Evolutionary conservation across 2,797 vertebrate species (phyloP), one percentile per base, ranked within the genome.

Genomic region (Austrolebias charrua): DNA sequence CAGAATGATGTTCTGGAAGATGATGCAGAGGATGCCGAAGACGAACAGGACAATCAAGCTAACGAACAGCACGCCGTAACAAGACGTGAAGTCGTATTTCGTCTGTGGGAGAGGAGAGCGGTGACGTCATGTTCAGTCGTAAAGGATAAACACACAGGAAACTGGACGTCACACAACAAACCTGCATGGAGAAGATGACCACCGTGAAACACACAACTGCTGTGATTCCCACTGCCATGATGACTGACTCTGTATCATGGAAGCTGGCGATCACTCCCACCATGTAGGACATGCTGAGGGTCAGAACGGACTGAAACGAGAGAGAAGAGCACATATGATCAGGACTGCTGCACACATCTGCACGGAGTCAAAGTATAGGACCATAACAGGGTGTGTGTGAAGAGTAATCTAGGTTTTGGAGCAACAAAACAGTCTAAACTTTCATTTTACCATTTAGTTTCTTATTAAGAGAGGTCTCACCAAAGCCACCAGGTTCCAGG

Each of bases 201-300:
- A 97, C 95, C 0, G 94, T 92, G 76, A 96, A 97, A 91, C 96
- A 97, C 66, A 97, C 96, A 0, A 89, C 82, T 0, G 92, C 91
- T 1, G 96, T 98, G 86, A 98, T 97, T 69, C 96, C 96, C 31
- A 97, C 92, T 0, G 96, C 96, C 91, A 97, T 96, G 85, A 98
- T 89, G 54, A 97, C 96, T 0, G 94, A 84, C 0, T 98, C 94
- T 0, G 95, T 96, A 42, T 95, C 46, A 12, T 97, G 96, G 90
- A 92, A 96, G 80, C 95, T 96, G 87, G 96, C 95, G 0, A 97
- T 94, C 94, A 95, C 95, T 42, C 95, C 96, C 89, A 96, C 95
- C 96, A 98, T 96, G 93, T 97, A 97, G 63, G 95, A 97, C 82
- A 97, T 80, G 63, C 94, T 95, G 55, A 96, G 40, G 0, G 96